Evolutionary conservation across 1,140 invertebrate species (phyloP).

Genomic region (Leptoteleia sp.): DNA sequence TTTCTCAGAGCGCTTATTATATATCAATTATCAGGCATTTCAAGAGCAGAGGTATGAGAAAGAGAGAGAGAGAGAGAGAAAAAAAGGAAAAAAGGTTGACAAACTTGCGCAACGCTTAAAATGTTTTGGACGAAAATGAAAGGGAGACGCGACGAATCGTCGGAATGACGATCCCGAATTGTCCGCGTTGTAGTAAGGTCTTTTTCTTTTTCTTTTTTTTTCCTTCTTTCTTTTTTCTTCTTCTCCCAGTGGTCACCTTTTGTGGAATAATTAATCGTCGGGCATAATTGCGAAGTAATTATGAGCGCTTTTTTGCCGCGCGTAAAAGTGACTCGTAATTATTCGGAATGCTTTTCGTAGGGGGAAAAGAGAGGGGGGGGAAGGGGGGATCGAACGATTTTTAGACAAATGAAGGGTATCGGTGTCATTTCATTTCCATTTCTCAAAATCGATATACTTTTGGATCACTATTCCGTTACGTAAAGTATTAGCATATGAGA

Average conservation of each 20-base stretch:
- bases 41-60: slow-evolving; percentile 13
- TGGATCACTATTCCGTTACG: not conserved
- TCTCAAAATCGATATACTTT: slow-evolving; percentile 3
- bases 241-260: slow-evolving; percentile 3
- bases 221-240: too few relatives aligned
- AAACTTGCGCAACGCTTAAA: slow-evolving; percentile 27
- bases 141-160: slow-evolving; percentile 6
- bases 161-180: not conserved
- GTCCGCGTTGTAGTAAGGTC: slow-evolving; percentile 4
- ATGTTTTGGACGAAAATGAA: slow-evolving; percentile 17
- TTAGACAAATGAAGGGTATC: too few relatives aligned
- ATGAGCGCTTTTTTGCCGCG: not conserved
- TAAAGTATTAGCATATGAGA: not conserved
- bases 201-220: too few relatives aligned
- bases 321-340: slow-evolving; percentile 1
- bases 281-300: not conserved
- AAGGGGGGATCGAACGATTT: too few relatives aligned
- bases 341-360: too few relatives aligned
- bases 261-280: not conserved
- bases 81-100: slow-evolving; percentile 39
- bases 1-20: slow-evolving; percentile 18
- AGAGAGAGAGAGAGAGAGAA: too few relatives aligned
- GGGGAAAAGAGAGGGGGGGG: too few relatives aligned
- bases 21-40: slow-evolving; percentile 26
- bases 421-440: slow-evolving; percentile 16